These are phyloP conservation scores for Lottia scabra DNA, from an alignment of 2,888 invertebrate species.

Conservation along the genomic window DNA sequence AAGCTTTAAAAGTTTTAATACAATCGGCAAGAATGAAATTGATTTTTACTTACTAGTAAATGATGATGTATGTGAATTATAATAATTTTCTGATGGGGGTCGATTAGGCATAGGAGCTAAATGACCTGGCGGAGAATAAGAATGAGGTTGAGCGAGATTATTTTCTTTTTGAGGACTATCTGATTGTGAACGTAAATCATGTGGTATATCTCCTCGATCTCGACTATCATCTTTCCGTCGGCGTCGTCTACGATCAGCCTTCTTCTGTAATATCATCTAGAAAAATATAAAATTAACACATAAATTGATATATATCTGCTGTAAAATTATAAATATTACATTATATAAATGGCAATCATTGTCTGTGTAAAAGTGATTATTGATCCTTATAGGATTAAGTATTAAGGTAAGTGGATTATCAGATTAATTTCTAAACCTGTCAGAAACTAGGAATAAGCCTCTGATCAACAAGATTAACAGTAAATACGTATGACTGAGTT, in stretches of 20 bases:
- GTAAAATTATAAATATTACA: too few species aligned
- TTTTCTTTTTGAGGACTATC: conserved; percentile 28
- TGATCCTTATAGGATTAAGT: not conserved
- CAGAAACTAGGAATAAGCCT: too few species aligned
- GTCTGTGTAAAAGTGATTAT: not conserved
- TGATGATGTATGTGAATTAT: conserved; percentile 1
- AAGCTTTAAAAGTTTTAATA: too few species aligned
- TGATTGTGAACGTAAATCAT: conserved; percentile 39
- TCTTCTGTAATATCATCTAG: conserved; percentile 68
- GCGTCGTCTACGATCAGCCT: conserved; percentile 60
- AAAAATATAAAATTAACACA: conserved; percentile 5
- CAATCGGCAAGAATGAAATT: too few species aligned
- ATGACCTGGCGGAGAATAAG: conserved; percentile 20
- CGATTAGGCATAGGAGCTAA: conserved; percentile 20
- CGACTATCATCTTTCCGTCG: conserved; percentile 46
- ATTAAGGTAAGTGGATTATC: too few species aligned
- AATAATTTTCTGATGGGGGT: conserved; percentile 17
- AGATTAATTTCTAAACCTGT: too few species aligned
- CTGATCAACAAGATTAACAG: too few species aligned
- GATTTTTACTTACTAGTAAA: not conserved
- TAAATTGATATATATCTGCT: not conserved
- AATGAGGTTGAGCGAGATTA: not conserved
- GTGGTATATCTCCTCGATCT: conserved; percentile 26
- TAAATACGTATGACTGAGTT: too few species aligned
- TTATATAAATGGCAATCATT: not conserved